Evolutionary conservation across 2,113 vertebrate genomes (phyloP).

Genomic region (Procavia capensis): DNA sequence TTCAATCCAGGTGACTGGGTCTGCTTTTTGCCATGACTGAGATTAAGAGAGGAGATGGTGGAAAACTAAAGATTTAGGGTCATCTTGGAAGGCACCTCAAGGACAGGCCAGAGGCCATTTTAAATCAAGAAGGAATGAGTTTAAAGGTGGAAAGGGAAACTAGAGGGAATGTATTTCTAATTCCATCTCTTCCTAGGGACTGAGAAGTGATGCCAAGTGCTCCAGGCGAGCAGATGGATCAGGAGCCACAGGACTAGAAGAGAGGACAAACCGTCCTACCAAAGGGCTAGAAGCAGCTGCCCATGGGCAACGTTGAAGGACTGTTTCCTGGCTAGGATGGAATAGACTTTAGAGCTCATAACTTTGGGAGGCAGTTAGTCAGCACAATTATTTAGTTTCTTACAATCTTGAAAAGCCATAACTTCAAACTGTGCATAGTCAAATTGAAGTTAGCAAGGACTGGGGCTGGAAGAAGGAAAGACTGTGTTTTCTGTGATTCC

Average conservation of each 20-base stretch:
- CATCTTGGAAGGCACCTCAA: too few relatives aligned
- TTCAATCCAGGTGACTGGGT: too few relatives aligned
- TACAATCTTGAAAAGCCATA: background rate
- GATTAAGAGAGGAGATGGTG: background rate
- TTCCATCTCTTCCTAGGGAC: background rate
- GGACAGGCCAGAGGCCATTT: too few relatives aligned
- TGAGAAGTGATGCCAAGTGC: background rate
- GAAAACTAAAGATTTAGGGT: background rate
- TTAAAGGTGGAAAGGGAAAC: accelerated
- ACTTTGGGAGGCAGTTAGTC: too few relatives aligned
- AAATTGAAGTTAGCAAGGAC: background rate
- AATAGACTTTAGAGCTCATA: background rate
- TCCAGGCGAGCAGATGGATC: accelerated
- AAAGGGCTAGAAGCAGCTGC: accelerated
- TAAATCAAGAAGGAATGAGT: accelerated
- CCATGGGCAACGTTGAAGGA: accelerated
- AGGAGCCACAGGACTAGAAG: accelerated
- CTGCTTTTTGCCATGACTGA: accelerated
- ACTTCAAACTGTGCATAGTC: too few relatives aligned
- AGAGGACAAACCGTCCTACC: too few relatives aligned
- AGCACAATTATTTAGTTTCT: accelerated
- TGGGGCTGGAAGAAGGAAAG: background rate
- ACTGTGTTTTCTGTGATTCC: accelerated
- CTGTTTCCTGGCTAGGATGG: background rate
- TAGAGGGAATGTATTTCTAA: accelerated